phyloP scores from a whole-genome alignment of 2,888 invertebrate species.

The Ophioninae sp. region DNA sequence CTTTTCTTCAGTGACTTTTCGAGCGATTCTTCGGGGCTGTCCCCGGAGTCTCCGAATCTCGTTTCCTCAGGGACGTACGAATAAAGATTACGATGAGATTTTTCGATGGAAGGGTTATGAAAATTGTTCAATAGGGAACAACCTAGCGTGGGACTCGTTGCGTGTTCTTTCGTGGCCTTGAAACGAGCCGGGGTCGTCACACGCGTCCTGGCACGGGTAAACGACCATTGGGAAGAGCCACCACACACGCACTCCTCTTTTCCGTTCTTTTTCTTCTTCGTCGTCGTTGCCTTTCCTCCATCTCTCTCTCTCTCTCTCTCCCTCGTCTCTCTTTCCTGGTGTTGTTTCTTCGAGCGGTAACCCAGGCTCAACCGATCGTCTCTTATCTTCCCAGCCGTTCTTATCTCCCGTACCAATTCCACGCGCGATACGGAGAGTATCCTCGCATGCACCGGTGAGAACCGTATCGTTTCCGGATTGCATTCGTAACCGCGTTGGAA shows the following conservation, averaged over 20 bases:
- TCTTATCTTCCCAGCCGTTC: conserved; percentile 21
- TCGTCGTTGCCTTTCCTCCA: conserved; percentile 11
- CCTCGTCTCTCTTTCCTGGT: conserved; percentile 24
- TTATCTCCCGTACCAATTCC: conserved; percentile 35
- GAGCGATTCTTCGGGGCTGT: too few relatives aligned
- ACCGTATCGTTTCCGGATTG: conserved; percentile 56
- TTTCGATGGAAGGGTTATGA: not conserved
- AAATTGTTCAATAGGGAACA: conserved; percentile 72
- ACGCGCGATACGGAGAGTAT: conserved; percentile 7
- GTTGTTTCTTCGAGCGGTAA: conserved; percentile 35
- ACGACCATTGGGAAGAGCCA: conserved; percentile 76
- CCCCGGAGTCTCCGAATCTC: too few relatives aligned
- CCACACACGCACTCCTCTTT: conserved; percentile 5
- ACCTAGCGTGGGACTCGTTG: conserved; percentile 71
- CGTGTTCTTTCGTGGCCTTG: conserved; percentile 79
- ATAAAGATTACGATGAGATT: not conserved
- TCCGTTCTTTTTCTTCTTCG: conserved; percentile 1
- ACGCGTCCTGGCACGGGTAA: conserved; percentile 78
- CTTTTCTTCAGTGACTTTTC: too few relatives aligned
- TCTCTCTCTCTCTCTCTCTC: not conserved
- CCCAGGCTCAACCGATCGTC: conserved; percentile 17
- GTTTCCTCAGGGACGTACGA: not conserved
- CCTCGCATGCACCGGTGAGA: conserved; percentile 25
- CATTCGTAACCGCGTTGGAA: conserved; percentile 37
- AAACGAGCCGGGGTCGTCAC: conserved; percentile 80